Evolutionary conservation across 2,888 invertebrate genomes (phyloP).

Genomic region (Diploptera punctata): DNA sequence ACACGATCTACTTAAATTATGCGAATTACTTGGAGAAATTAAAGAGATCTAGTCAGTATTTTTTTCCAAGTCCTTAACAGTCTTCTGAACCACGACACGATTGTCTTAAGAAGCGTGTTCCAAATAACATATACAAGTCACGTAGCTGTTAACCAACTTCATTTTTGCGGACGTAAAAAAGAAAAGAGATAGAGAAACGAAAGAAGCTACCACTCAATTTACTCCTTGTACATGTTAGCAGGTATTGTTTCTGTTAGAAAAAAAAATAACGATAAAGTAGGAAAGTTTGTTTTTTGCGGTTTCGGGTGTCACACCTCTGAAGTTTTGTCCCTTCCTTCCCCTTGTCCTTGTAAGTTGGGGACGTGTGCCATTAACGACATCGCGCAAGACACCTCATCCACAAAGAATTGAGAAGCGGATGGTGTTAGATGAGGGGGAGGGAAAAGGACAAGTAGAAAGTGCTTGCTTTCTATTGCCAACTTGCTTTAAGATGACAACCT

Average conservation of each 20-base stretch:
- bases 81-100: no score
- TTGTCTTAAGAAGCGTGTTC: no score
- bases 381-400: constrained; percentile 21
- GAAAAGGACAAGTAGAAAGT: neutral
- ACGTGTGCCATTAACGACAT: constrained; percentile 26
- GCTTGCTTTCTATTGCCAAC: constrained; percentile 11
- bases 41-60: no score
- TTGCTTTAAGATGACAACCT: constrained; percentile 12
- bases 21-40: no score
- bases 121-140: neutral
- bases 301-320: constrained; percentile 16
- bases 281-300: neutral
- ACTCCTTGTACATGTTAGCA: neutral
- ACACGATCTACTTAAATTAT: no score
- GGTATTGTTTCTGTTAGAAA: constrained; percentile 7
- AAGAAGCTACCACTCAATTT: constrained; percentile 1
- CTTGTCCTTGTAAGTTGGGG: neutral
- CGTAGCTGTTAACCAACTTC: constrained; percentile 2
- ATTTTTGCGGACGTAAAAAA: neutral
- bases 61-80: no score
- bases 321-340: neutral
- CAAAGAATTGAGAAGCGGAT: constrained; percentile 25
- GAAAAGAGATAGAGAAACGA: neutral
- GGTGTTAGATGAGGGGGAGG: neutral
- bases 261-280: neutral